Percentiles rank a stretch among this genome's conserved stretches.
Conservation (phyloP, 2,888 invertebrate species). For the Panopea generosa region DNA sequence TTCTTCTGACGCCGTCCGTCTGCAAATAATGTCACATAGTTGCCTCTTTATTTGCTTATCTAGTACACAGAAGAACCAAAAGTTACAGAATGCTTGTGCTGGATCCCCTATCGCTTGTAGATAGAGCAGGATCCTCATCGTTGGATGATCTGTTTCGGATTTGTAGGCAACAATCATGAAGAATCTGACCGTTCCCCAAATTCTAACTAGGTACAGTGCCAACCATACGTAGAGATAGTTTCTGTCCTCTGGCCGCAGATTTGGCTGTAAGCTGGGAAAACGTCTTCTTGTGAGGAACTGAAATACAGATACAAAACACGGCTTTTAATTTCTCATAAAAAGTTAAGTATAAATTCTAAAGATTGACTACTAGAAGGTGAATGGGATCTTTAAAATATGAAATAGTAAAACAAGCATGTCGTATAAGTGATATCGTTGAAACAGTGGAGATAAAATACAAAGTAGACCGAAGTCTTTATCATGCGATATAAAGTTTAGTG, state of each 20-base stretch:
- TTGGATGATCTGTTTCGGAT: not conserved
- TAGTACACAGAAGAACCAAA: conserved; percentile 52
- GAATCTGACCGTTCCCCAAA: conserved; percentile 62
- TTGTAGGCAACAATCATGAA: conserved; percentile 3
- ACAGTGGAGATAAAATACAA: too few species aligned
- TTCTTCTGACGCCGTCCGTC: too few species aligned
- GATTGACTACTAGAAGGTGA: too few species aligned
- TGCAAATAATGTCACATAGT: too few species aligned
- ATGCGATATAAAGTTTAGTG: too few species aligned
- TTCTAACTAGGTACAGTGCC: not conserved
- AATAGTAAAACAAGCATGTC: too few species aligned
- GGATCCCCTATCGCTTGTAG: conserved; percentile 61
- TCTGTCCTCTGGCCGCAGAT: conserved; percentile 52
- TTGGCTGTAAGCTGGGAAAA: conserved; percentile 16
- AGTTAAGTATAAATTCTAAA: too few species aligned
- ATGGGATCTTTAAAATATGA: too few species aligned
- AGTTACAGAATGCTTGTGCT: conserved; percentile 56
- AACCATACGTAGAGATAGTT: conserved; percentile 53
- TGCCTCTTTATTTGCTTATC: conserved; percentile 37
- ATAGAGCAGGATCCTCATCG: conserved; percentile 23
- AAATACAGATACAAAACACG: not conserved
- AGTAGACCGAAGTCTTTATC: too few species aligned
- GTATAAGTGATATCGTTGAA: too few species aligned
- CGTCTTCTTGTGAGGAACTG: not conserved
- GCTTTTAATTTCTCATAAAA: too few species aligned